phyloP scores from a whole-genome alignment of 1,140 invertebrate species.

The Drosophila yakuba region DNA sequence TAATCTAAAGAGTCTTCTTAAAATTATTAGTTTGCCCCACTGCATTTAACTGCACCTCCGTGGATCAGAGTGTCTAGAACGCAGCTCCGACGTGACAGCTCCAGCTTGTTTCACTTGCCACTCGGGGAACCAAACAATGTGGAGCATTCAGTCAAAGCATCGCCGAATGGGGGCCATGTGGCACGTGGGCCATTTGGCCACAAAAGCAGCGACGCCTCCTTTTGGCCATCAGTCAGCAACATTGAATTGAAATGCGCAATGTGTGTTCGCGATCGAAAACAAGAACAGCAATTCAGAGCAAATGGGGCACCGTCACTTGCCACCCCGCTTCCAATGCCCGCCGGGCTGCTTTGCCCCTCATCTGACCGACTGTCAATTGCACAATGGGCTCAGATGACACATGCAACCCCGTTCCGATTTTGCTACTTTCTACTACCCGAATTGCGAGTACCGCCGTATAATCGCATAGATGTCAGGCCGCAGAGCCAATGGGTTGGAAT shows the following conservation, averaged over 20 bases:
- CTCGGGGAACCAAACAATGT: conserved; percentile 31
- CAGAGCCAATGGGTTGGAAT: conserved; percentile 60
- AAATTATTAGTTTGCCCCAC: not conserved
- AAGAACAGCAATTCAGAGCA: conserved; percentile 59
- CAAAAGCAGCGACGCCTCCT: conserved; percentile 36
- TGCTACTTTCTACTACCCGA: not conserved
- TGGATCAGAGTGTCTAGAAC: conserved; percentile 3
- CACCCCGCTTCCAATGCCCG: conserved; percentile 15
- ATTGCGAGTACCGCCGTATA: conserved; percentile 28
- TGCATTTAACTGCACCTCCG: not conserved
- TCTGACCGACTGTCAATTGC: conserved; percentile 70
- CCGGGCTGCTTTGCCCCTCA: conserved; percentile 45
- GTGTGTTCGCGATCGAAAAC: conserved; percentile 54
- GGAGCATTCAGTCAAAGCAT: conserved; percentile 39
- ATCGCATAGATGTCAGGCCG: conserved; percentile 46
- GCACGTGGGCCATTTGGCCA: conserved; percentile 44
- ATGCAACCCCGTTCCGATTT: conserved; percentile 11
- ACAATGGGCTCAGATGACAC: conserved; percentile 68
- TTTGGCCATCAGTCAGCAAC: conserved; percentile 54
- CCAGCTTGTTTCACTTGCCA: conserved; percentile 22
- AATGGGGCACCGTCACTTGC: conserved; percentile 29
- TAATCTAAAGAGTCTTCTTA: not conserved
- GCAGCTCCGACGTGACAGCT: conserved; percentile 31
- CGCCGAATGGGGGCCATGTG: conserved; percentile 3
- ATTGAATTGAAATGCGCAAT: conserved; percentile 67